Percentiles rank a stretch among this genome's conserved stretches.
Conservation (phyloP, 1,140 invertebrate species). For the Ridgeia piscesae region DNA sequence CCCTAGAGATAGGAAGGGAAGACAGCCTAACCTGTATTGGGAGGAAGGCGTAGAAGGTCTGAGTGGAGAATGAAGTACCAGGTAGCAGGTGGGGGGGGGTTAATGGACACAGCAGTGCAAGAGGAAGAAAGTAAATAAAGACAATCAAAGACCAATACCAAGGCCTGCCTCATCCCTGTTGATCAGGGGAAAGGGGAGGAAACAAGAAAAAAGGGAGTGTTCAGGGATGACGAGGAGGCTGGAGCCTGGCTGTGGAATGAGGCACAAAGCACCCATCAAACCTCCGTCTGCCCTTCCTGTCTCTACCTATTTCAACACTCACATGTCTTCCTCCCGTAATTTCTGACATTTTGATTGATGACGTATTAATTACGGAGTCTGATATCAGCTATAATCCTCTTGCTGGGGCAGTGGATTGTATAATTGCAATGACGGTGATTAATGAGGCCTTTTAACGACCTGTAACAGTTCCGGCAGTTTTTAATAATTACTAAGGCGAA, state of each 20-base stretch:
- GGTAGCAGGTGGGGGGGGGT: no score
- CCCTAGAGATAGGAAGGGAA: no score
- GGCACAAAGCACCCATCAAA: not conserved
- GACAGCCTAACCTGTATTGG: no score
- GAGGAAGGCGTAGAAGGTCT: no score
- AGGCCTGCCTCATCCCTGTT: no score
- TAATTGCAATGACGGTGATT: not conserved
- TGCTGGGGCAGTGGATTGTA: not conserved
- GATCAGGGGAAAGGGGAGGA: no score
- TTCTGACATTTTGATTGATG: not conserved
- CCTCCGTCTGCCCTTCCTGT: not conserved
- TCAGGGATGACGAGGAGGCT: not conserved
- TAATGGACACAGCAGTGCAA: no score
- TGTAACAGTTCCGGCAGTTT: not conserved
- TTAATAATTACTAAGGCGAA: not conserved
- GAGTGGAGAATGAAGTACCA: no score
- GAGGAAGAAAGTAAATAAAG: no score
- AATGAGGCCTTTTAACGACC: not conserved
- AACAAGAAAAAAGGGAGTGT: not conserved
- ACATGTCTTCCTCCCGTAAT: not conserved
- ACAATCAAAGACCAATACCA: no score
- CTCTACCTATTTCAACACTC: no score
- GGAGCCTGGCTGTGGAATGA: not conserved
- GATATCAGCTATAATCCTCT: not conserved
- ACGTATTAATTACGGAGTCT: not conserved